Conservation (phyloP, 2,888 invertebrate species). For the Drepanosiphum platanoidis region DNA sequence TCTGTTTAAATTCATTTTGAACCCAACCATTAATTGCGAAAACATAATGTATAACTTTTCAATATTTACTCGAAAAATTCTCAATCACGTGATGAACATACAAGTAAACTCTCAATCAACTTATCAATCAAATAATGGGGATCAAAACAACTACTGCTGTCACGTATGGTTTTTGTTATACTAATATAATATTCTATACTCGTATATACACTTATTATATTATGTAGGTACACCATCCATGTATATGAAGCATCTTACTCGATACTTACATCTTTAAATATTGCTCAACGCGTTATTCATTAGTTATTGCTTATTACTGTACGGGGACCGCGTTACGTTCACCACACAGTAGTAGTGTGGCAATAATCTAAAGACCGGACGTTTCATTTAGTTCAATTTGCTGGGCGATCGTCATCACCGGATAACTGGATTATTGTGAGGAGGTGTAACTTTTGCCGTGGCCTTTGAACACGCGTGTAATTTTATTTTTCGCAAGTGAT, state of each 20-base stretch:
- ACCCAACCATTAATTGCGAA: neutral
- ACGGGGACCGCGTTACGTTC: constrained; percentile 10
- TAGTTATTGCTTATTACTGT: neutral
- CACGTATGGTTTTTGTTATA: neutral
- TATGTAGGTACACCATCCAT: neutral
- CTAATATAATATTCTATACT: too few relatives aligned
- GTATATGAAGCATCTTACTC: neutral
- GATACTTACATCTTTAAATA: neutral
- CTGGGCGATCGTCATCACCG: constrained; percentile 36
- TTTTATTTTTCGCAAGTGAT: constrained; percentile 20
- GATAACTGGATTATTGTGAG: constrained; percentile 50
- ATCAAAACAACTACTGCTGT: neutral
- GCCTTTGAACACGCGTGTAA: constrained; percentile 31
- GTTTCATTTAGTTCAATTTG: constrained; percentile 59
- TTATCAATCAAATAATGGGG: neutral
- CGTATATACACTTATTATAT: neutral
- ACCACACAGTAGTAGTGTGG: neutral
- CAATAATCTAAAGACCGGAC: constrained; percentile 52
- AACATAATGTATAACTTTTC: neutral
- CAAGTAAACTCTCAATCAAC: neutral
- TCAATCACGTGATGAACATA: neutral
- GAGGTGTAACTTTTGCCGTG: constrained; percentile 45
- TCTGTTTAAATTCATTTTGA: too few relatives aligned
- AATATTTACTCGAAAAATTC: neutral
- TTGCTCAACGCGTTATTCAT: neutral